Evolutionary conservation across 1,140 invertebrate genomes (phyloP), one percentile per base, ranked within the genome.

Genomic region (Neoseiulus cucumeris): DNA sequence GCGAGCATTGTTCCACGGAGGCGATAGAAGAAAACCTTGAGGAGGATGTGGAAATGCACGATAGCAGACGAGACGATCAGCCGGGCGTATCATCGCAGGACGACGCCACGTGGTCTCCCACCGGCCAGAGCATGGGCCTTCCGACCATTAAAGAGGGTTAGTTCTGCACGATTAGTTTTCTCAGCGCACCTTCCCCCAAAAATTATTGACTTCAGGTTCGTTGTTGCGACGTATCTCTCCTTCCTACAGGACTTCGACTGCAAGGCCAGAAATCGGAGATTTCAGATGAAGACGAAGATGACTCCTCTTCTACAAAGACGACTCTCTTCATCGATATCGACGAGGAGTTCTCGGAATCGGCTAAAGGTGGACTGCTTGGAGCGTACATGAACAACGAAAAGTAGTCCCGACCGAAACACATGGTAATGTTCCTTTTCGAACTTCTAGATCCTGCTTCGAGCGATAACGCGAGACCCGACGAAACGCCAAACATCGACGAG

Each of bases 141-240:
- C 51, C 51, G 9, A 59, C 51, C 51, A 59, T 59, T 25, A 59
- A 25, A 25, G 51, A 59, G 33, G 51, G 51, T 59, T 59, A 25
- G 51, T 18, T 33, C 22, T 59, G 22, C 33, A 9, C 17, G 12
- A 2, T 59, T 59, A 59, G 25, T 2, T 59, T 17, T 25, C 22
- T 18, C 33, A 25, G 33, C 45, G 12, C 28, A 47, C 14, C 4
- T 6, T 59, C 22, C 14, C 33, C 1, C 14, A 20, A 12, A 14
- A 17, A 59, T 2, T 22, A 17, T 14, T 47, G 33, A 39, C 33
- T 6, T 39, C 33, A 6, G 33, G 33, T n/a, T n/a, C n/a, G n/a
- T n/a, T n/a, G n/a, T 9, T 39, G 33, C 33, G 33, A 39, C 33
- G 4, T 39, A 6, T 4, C 9, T 9, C 9, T 4, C 9, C 33